Evolutionary conservation across 1,140 invertebrate genomes (phyloP), one percentile per base, ranked within the genome.

Genomic region (Ganaspis sp.): DNA sequence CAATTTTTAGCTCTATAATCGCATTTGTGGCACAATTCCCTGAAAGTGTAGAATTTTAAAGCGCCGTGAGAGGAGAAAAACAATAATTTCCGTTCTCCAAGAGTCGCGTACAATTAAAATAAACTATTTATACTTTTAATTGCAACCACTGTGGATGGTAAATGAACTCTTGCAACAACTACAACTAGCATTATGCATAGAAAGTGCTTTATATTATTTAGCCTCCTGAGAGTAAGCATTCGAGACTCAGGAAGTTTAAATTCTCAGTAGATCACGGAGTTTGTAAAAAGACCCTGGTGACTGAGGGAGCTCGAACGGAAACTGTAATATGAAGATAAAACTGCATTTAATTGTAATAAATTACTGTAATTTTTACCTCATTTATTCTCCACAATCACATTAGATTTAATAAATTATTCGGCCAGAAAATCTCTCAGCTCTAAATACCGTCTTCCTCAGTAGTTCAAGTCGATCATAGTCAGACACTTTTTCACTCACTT

Each of bases 51-150:
- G 15, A 49, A 49, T 4, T 49, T 49, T 49, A 49, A 49, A 49
- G 0, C 4, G 42, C 4, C 29, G 42, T 4, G 45, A 49, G 8
- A 8, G n/a, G 17, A 49, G 6, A 49, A 49, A 6, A 49, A 49
- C 17, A 49, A 49, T 17, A 49, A 49, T 49, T 49, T 49, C 45
- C 17, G 5, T 45, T 12, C 17, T 49, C 12, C n/a, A 49, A n/a
- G 11, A 49, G 12, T 17, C n/a, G 1, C 4, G n/a, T 17, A 49
- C 45, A 49, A 49, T 49, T 49, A 1, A 49, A 49, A 49, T 49
- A 49, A 49, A 49, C 45, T 49, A 49, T 49, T 49, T 49, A 49
- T 49, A 49, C 45, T 49, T 49, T 49, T 49, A 49, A 49, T 49
- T 49, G n/a, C 15, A 49, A 49, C 45, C 45, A 49, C 45, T 49